phyloP scores from a whole-genome alignment of 2,797 vertebrate genomes.

The Sebastes umbrosus region DNA sequence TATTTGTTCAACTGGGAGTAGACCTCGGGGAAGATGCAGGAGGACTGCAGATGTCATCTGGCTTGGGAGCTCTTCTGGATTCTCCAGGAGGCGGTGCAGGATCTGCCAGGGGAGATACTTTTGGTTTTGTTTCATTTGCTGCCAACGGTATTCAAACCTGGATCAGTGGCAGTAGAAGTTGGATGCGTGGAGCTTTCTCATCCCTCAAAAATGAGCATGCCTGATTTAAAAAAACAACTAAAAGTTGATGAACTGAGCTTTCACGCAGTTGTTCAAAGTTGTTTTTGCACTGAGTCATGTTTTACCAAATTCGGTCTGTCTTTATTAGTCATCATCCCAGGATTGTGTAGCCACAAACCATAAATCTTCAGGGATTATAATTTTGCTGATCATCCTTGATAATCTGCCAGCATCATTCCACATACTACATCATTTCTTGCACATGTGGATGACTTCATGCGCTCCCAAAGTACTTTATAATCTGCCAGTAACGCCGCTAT shows the following conservation, averaged over 20 bases:
- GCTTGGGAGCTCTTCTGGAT: background rate
- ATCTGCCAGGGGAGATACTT: background rate
- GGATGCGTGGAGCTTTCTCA: background rate
- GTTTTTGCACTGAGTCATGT: background rate
- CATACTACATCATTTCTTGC: background rate
- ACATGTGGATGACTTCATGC: conserved; percentile 4
- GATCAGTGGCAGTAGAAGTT: background rate
- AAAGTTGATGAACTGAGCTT: background rate
- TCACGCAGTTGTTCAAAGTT: background rate
- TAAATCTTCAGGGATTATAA: background rate
- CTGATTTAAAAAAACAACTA: background rate
- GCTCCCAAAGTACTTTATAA: background rate
- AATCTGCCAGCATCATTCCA: background rate
- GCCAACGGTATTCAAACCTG: background rate
- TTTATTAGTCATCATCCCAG: background rate
- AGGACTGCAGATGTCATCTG: background rate
- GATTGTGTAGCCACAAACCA: background rate
- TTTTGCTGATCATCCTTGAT: background rate
- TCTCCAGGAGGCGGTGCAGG: background rate
- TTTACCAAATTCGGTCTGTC: background rate
- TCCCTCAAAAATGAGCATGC: background rate
- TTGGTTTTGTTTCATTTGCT: background rate
- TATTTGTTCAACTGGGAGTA: background rate
- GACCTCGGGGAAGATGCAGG: background rate
- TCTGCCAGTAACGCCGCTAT: background rate